These are phyloP conservation scores for Celastrina argiolus DNA, from an alignment of 2,888 invertebrate genomes.

Conservation along the genomic window DNA sequence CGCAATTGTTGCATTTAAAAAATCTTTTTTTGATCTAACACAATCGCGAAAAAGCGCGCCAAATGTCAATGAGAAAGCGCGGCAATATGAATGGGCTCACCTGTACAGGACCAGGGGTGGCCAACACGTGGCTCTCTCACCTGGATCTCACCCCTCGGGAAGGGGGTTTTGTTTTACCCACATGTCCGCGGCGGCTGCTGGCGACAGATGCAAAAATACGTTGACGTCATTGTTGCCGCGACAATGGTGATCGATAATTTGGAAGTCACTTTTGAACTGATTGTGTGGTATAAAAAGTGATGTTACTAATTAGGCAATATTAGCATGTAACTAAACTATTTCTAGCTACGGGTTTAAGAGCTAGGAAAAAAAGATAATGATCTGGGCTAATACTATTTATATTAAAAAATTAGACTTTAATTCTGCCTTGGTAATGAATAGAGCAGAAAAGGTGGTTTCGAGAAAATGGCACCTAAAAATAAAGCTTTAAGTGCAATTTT, in stretches of 20 bases:
- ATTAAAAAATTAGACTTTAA: too few species aligned
- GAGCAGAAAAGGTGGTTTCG: too few species aligned
- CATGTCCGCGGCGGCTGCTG: conserved; percentile 71
- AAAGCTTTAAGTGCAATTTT: too few species aligned
- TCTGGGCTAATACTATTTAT: too few species aligned
- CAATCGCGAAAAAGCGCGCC: conserved; percentile 59
- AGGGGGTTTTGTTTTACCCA: conserved; percentile 61
- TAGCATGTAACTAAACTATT: too few species aligned
- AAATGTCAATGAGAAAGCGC: conserved; percentile 63
- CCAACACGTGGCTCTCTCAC: conserved; percentile 71
- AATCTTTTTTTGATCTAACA: too few species aligned
- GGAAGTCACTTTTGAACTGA: conserved; percentile 23
- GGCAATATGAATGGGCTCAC: conserved; percentile 56
- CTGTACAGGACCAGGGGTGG: conserved; percentile 71
- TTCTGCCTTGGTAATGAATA: too few species aligned
- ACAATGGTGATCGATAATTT: conserved; percentile 33
- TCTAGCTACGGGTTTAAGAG: too few species aligned
- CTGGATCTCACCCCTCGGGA: conserved; percentile 69
- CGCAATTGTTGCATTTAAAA: too few species aligned
- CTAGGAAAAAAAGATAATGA: too few species aligned
- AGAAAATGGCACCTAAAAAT: too few species aligned
- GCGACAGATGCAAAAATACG: conserved; percentile 77
- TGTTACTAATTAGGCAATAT: background rate
- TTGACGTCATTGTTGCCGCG: conserved; percentile 50
- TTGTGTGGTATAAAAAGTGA: background rate